phyloP scores from a whole-genome alignment of 2,113 vertebrate genomes.

The Beaufortia kweichowensis region DNA sequence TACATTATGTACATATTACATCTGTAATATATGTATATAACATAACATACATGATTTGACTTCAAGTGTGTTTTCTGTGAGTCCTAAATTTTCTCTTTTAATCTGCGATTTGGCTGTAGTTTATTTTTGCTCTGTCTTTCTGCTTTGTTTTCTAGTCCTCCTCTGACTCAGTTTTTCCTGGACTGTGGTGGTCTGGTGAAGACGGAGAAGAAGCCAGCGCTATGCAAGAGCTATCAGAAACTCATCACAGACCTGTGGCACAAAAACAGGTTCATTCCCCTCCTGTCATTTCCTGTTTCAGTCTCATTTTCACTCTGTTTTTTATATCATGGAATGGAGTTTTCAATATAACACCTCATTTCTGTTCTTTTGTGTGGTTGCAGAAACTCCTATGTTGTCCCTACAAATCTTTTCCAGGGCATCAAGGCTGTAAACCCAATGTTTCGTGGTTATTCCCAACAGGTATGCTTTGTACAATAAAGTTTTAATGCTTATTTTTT shows the following conservation, averaged over 20 bases:
- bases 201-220: constrained; percentile 96
- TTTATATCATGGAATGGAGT: not conserved
- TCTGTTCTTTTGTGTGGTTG: constrained; percentile 50
- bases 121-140: constrained; percentile 13
- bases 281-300: not conserved
- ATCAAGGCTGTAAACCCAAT: constrained; percentile 97
- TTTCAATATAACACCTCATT: not conserved
- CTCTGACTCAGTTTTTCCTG: constrained; percentile 93
- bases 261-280: constrained; percentile 85
- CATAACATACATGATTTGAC: too few species aligned
- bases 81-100: too few species aligned
- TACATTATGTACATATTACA: too few species aligned
- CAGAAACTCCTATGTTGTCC: constrained; percentile 93
- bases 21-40: too few species aligned
- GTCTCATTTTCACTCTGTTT: not conserved
- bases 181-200: constrained; percentile 91
- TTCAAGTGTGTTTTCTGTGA: not conserved
- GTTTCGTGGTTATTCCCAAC: constrained; percentile 96
- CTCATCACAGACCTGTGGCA: constrained; percentile 96
- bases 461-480: constrained; percentile 72
- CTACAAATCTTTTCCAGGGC: constrained; percentile 95
- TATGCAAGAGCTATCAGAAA: constrained; percentile 98
- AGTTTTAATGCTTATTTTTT: too few species aligned
- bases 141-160: constrained; percentile 79
- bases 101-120: not conserved